A percentile compares a stretch with the other conserved stretches of the same genome.
Conservation (phyloP, 2,113 vertebrate genomes). For the Myxocyprinus asiaticus region DNA sequence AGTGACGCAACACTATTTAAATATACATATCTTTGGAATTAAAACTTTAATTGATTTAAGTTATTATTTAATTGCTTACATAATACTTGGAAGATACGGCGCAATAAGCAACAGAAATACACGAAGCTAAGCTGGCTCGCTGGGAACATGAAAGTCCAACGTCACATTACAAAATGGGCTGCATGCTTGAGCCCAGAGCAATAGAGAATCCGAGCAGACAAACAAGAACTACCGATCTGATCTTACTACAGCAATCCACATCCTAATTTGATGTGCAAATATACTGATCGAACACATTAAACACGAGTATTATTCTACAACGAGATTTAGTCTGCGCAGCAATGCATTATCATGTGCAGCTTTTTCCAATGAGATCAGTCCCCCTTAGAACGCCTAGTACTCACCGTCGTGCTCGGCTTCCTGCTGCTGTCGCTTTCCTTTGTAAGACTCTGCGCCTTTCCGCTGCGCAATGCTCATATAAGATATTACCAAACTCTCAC, state of each 20-base stretch:
- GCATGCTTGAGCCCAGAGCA: slow-evolving; percentile 3
- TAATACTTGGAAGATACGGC: background rate
- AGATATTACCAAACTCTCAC: background rate
- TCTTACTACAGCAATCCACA: background rate
- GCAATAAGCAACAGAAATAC: background rate
- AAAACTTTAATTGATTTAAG: no score
- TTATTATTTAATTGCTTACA: background rate
- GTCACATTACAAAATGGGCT: slow-evolving; percentile 40
- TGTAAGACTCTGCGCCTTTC: background rate
- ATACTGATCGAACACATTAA: background rate
- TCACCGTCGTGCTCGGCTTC: slow-evolving; percentile 38
- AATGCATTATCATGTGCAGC: background rate
- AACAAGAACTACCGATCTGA: background rate
- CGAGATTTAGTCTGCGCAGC: background rate
- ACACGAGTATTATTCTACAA: background rate
- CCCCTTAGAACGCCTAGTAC: slow-evolving; percentile 9
- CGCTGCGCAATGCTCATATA: background rate
- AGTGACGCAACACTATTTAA: no score
- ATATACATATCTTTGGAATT: no score
- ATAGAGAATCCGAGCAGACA: slow-evolving; percentile 2
- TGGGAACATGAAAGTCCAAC: slow-evolving; percentile 18
- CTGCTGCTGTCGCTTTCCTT: slow-evolving; percentile 30
- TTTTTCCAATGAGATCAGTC: slow-evolving; percentile 13
- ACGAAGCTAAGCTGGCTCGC: slow-evolving; percentile 3
- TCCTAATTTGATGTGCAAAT: background rate